A percentile compares a stretch with the other conserved stretches of the same genome.
phyloP scores from a whole-genome alignment of 2,797 vertebrate genomes.

The Tokudaia muenninki region DNA sequence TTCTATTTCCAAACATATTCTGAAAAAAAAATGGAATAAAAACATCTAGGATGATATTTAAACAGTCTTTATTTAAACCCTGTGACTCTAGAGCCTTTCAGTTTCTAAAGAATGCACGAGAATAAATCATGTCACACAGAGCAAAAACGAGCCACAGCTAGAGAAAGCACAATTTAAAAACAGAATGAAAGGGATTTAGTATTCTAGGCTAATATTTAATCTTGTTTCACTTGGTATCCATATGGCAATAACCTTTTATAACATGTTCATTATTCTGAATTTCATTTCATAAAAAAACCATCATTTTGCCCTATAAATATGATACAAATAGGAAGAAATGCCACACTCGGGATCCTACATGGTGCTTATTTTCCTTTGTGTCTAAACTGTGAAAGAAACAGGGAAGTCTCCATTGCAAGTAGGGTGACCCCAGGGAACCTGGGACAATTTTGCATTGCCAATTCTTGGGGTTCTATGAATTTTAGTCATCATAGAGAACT shows the following conservation, averaged over 20 bases:
- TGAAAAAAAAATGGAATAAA: neutral
- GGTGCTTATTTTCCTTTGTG: neutral
- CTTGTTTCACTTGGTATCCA: neutral
- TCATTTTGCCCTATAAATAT: neutral
- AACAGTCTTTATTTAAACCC: neutral
- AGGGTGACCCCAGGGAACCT: neutral
- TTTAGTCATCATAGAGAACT: constrained; percentile 9
- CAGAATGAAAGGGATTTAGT: neutral
- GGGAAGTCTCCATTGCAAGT: neutral
- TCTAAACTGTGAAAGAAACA: constrained; percentile 16
- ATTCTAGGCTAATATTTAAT: constrained; percentile 24
- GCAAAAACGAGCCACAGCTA: neutral
- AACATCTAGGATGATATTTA: neutral
- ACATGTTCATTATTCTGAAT: constrained; percentile 1
- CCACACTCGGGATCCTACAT: neutral
- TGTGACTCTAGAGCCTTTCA: neutral
- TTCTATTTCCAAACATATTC: neutral
- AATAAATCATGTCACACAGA: constrained; percentile 3
- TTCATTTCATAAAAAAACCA: neutral
- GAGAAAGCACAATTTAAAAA: neutral
- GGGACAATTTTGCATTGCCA: neutral
- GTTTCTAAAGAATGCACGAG: neutral
- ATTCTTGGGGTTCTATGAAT: constrained; percentile 3
- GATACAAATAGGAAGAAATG: constrained; percentile 21
- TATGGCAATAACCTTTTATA: constrained; percentile 3